Percentiles rank a stretch among this genome's conserved stretches.
phyloP scores from a whole-genome alignment of 1,140 invertebrate genomes.

The Scylla paramamosain region DNA sequence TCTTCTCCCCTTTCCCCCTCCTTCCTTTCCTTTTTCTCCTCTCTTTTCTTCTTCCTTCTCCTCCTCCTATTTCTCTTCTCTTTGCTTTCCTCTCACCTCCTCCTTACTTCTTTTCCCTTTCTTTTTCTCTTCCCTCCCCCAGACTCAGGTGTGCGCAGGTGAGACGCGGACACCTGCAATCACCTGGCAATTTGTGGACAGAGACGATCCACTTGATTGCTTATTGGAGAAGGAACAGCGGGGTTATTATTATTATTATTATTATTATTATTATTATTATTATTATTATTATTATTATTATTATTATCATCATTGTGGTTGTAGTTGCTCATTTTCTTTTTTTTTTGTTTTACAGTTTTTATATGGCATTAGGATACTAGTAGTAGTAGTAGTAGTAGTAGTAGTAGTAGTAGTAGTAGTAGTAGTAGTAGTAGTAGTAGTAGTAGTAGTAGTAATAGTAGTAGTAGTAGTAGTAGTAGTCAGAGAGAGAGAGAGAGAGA shows the following conservation, averaged over 20 bases:
- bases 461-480: not conserved
- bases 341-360: not conserved
- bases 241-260: not conserved
- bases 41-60: not conserved
- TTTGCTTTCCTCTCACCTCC: not conserved
- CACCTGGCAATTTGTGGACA: not conserved
- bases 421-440: slow-evolving; percentile 32
- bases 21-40: not conserved
- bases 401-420: slow-evolving; percentile 9
- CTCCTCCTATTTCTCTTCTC: not conserved
- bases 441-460: slow-evolving; percentile 14
- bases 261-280: not conserved
- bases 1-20: not conserved
- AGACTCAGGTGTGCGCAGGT: not conserved
- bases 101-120: not conserved
- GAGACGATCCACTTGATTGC: not conserved
- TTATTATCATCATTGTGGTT: not conserved
- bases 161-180: not conserved
- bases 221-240: not conserved
- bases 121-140: not conserved
- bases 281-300: slow-evolving; percentile 16
- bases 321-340: not conserved
- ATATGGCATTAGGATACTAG: not conserved
- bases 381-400: slow-evolving; percentile 14
- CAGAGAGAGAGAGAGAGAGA: not conserved